These are phyloP conservation scores for Phrixothrix hirtus DNA, from an alignment of 2,888 invertebrate genomes.

Conservation along the genomic window DNA sequence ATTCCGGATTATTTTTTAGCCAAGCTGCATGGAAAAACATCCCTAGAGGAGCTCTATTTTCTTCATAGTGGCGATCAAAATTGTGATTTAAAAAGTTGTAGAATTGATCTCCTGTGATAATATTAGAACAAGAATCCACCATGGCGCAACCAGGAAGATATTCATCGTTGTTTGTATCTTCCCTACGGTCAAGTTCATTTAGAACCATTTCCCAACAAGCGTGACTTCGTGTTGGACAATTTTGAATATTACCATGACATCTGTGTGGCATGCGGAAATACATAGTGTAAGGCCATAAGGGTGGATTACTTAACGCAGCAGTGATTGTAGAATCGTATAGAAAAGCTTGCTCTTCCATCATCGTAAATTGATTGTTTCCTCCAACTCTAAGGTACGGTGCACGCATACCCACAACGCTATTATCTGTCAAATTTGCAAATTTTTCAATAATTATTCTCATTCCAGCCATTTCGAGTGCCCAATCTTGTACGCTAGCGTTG, in stretches of 20 bases:
- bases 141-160: constrained; percentile 89
- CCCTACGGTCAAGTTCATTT: constrained; percentile 90
- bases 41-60: constrained; percentile 86
- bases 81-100: constrained; percentile 93
- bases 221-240: constrained; percentile 88
- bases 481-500: constrained; percentile 87
- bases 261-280: constrained; percentile 96
- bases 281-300: constrained; percentile 98
- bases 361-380: constrained; percentile 94
- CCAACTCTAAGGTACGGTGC: constrained; percentile 90
- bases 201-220: constrained; percentile 97
- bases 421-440: constrained; percentile 86
- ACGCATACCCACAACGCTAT: constrained; percentile 88
- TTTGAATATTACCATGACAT: constrained; percentile 90
- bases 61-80: constrained; percentile 89
- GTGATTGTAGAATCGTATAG: constrained; percentile 95
- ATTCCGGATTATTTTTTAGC: constrained; percentile 91
- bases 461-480: constrained; percentile 95
- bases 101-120: constrained; percentile 89
- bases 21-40: constrained; percentile 93
- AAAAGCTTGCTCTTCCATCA: constrained; percentile 97
- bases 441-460: constrained; percentile 90
- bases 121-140: constrained; percentile 94
- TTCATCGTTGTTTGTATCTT: constrained; percentile 88
- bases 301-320: constrained; percentile 86